Base-by-base conservation (phyloP, 1,140 invertebrate genomes). In the Leguminivora glycinivorella region DNA sequence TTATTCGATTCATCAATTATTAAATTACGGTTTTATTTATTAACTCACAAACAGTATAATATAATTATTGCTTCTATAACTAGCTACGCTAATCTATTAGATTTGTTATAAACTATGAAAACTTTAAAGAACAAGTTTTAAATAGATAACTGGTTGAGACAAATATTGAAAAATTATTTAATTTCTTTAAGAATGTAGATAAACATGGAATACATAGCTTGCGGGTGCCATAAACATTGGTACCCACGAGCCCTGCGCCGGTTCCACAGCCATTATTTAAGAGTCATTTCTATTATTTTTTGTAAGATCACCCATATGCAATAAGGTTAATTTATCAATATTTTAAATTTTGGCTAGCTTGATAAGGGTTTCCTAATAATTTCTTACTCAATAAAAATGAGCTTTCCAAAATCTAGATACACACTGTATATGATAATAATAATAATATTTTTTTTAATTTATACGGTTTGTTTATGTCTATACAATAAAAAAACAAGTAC, bases 91-190 rank as follows among this genome's bases (percentile, higher is more conserved):
- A 63, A 63, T 29, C 58, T 63, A 63, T 17, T 58, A 58, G 56
- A 58, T 58, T 29, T 63, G 25, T 63, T 29, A 63, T 63, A 63
- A 29, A 29, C 58, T 63, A 63, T 63, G 58, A 63, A 63, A 63
- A 29, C 26, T 63, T 63, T 31, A 63, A 63, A 63, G 58, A 63
- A 63, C 58, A 63, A 63, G 58, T 63, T 63, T 63, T 63, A 29
- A 63, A 63, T 63, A 34, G 58, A 63, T 60, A 60, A 60, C 58
- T 63, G 58, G 25, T 63, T 31, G 58, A 63, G 58, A 5, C 58
- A 34, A 63, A 63, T 63, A 63, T 63, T 31, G 25, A 29, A 63
- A 63, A 63, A 63, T 63, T 63, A 29, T 63, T 63, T 17, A 63
- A 9, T 52, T 43, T 52, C 19, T 6, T 52, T 58, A 58, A 58